A percentile compares a stretch with the other conserved stretches of the same genome.
Conservation (phyloP, 2,113 vertebrate species). For the Nicator chloris region DNA sequence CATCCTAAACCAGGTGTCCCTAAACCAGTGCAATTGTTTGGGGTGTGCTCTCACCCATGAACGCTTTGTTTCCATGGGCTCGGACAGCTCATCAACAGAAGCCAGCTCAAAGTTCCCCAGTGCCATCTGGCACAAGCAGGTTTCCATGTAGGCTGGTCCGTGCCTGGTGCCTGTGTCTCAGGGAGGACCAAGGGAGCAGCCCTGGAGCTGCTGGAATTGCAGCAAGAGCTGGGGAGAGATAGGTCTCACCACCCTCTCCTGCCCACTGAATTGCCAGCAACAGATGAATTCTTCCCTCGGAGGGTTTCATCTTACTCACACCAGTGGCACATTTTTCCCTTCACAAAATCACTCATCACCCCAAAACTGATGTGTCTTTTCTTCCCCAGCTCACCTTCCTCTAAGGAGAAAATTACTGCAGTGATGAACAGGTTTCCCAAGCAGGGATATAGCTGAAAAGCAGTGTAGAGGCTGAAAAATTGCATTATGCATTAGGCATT, state of each 20-base stretch:
- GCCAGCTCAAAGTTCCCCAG: neutral
- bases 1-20: neutral
- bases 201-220: neutral
- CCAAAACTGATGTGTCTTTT: neutral
- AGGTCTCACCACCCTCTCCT: neutral
- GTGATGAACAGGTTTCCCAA: slow-evolving; percentile 3
- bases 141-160: neutral
- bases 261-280: neutral
- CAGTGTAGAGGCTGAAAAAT: neutral
- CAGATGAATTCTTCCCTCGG: neutral
- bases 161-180: neutral
- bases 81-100: neutral
- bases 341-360: neutral
- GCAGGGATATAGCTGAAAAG: neutral
- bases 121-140: neutral
- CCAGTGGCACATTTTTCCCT: neutral
- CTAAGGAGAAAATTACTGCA: neutral
- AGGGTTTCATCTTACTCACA: neutral
- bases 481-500: slow-evolving; percentile 38
- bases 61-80: neutral
- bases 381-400: neutral
- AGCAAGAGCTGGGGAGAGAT: neutral
- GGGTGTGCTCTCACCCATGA: neutral
- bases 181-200: neutral
- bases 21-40: neutral